Evolutionary conservation across 2,888 invertebrate genomes (phyloP).

Genomic region (Cecidostiba fungosa): DNA sequence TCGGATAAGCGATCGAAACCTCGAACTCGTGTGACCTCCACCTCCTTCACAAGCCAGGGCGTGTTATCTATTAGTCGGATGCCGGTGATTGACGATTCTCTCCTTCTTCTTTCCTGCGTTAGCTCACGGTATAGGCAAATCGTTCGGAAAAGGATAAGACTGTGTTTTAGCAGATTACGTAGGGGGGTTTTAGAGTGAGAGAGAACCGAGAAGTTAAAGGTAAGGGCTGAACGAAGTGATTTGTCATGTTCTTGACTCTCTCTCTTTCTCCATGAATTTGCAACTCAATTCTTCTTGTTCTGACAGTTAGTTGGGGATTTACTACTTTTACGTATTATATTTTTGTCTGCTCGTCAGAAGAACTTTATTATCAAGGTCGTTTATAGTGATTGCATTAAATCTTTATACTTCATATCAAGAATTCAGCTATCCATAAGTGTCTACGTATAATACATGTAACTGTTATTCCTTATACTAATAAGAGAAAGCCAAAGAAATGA

Average conservation of each 20-base stretch:
- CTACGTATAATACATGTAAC: no score
- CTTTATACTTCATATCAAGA: no score
- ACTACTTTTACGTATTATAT: not conserved
- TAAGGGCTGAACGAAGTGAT: constrained; percentile 18
- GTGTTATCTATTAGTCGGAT: constrained; percentile 69
- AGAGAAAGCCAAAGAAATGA: not conserved
- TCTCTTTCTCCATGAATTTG: constrained; percentile 32
- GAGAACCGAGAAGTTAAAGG: constrained; percentile 5
- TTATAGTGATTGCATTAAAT: no score
- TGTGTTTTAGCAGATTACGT: constrained; percentile 46
- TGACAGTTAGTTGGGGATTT: not conserved
- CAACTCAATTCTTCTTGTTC: constrained; percentile 14
- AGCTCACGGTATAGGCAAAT: constrained; percentile 67
- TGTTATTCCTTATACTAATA: not conserved
- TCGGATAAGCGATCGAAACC: constrained; percentile 39
- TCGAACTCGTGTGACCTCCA: constrained; percentile 21
- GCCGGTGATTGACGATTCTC: constrained; percentile 69
- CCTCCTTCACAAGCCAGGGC: constrained; percentile 60
- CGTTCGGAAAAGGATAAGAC: constrained; percentile 54
- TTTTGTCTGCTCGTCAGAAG: not conserved
- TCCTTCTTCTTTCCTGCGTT: constrained; percentile 66
- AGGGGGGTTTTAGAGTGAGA: constrained; percentile 14
- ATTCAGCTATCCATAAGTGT: no score
- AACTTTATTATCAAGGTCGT: not conserved
- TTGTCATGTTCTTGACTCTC: constrained; percentile 29